Base-by-base conservation (phyloP, 2,888 invertebrate genomes). In the Saturnia japonica region DNA sequence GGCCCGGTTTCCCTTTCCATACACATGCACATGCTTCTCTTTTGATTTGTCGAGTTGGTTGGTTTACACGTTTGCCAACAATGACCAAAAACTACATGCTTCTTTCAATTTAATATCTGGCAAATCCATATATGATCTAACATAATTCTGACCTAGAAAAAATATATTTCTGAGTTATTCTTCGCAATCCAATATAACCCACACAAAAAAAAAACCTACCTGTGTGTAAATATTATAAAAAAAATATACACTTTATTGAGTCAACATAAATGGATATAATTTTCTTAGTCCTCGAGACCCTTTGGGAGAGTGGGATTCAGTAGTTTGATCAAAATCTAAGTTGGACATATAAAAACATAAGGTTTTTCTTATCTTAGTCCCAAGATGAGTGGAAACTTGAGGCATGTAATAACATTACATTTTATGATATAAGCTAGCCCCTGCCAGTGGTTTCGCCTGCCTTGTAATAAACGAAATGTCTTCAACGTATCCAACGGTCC, bases 321-420 rank as follows among this genome's bases (percentile, higher is more conserved):
- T 54, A 54, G n/a, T 57, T 57, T 25, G 57, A 57, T 57, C 57
- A 25, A 25, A 57, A 57, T 57, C 57, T 57, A 25, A 57, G 25
- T 25, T 57, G 19, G 57, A 57, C 25, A 57, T 14, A 57, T 57
- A 57, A 25, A 25, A 25, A 57, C 25, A 57, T 57, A 25, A 57
- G 57, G 14, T 57, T 57, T 25, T 57, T 57, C 57, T 57, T 57
- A 57, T 57, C 57, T 57, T 12, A 57, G 25, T 57, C 57, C 57
- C 57, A 25, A 25, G 57, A 57, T 14, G 57, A 11, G 25, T 57
- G 57, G 57, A 57, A 57, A 57, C 19, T 57, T 25, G 25, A 25
- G 57, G 12, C 12, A 11, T 57, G 57, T 25, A 25, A 25, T 57
- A 28, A 57, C 57, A 25, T 57, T 57, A 25, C 11, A 57, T 57